A percentile compares a stretch with the other conserved stretches of the same genome.
Conservation (phyloP, 2,113 vertebrate genomes). For the Axis porcinus region DNA sequence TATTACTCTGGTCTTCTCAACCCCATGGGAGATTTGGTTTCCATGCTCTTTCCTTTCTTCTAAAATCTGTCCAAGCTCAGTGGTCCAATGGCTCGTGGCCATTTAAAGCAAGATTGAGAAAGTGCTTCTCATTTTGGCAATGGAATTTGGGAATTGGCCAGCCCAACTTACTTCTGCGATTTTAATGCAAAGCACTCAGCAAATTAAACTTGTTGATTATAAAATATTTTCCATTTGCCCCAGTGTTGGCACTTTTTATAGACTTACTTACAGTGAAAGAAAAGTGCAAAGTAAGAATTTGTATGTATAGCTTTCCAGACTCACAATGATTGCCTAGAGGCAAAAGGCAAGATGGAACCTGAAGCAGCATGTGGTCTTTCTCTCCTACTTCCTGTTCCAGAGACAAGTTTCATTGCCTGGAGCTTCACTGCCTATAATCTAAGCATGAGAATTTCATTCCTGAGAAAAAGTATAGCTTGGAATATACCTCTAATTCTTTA, state of each 20-base stretch:
- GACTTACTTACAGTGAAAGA: constrained; percentile 45
- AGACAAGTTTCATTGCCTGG: neutral
- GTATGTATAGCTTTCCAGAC: neutral
- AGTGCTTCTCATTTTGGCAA: constrained; percentile 53
- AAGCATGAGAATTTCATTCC: neutral
- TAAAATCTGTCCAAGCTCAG: neutral
- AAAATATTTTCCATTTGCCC: constrained; percentile 65
- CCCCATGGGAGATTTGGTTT: neutral
- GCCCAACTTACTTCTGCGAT: constrained; percentile 31
- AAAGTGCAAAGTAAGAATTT: constrained; percentile 23
- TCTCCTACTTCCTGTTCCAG: neutral
- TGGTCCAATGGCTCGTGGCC: neutral
- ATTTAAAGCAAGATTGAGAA: constrained; percentile 45
- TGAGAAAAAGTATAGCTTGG: neutral
- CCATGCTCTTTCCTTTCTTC: neutral
- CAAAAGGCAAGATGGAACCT: neutral
- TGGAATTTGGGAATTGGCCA: constrained; percentile 38
- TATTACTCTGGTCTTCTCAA: neutral
- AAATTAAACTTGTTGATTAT: constrained; percentile 63
- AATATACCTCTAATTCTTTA: neutral
- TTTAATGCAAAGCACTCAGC: constrained; percentile 64
- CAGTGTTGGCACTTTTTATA: constrained; percentile 25
- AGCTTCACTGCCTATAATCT: neutral
- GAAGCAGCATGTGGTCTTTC: neutral
- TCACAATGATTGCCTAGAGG: neutral